Evolutionary conservation across 2,888 invertebrate genomes (phyloP), one percentile per base, ranked within the genome.

Genomic region (Tineola bisselliella): DNA sequence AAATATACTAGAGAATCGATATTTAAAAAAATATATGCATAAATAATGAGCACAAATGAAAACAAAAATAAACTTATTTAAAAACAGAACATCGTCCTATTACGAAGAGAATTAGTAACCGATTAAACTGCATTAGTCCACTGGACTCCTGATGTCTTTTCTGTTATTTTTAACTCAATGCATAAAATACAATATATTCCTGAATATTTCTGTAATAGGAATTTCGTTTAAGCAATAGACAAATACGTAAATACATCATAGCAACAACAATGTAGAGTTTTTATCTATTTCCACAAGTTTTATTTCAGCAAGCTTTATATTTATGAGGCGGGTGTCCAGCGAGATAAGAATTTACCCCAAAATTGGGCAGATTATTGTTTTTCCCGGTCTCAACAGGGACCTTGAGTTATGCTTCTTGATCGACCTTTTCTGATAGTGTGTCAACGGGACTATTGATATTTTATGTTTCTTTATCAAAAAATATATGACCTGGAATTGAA

Each of bases 271-370:
- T 56, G 19, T 56, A 33, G 33, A 3, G 74, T 75, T 81, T 62
- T 83, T 83, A 81, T 81, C 79, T 77, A 71, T 80, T 79, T 78
- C 76, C 76, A 76, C 74, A 58, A 79, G 77, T 82, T 82, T 81
- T 80, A 81, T 80, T 83, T 73, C 71, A 68, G 73, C 71, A 68
- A 71, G 72, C 72, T 65, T 70, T 68, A 72, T 83, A 84, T 87
- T 87, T 86, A 86, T 82, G 81, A 74, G 73, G 73, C 74, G 84
- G 79, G 82, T 87, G 87, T 76, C 74, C 70, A 68, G 66, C 65
- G 75, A 75, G 87, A 87, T 87, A 87, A 87, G 82, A 76, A 75
- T 76, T 81, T 77, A 77, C 78, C 79, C 79, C 75, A 75, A 79
- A 82, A 81, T 71, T 77, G 77, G 74, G 70, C 67, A 77, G 81